phyloP scores from a whole-genome alignment of 1,140 invertebrate species.

The Reticulitermes speratus region DNA sequence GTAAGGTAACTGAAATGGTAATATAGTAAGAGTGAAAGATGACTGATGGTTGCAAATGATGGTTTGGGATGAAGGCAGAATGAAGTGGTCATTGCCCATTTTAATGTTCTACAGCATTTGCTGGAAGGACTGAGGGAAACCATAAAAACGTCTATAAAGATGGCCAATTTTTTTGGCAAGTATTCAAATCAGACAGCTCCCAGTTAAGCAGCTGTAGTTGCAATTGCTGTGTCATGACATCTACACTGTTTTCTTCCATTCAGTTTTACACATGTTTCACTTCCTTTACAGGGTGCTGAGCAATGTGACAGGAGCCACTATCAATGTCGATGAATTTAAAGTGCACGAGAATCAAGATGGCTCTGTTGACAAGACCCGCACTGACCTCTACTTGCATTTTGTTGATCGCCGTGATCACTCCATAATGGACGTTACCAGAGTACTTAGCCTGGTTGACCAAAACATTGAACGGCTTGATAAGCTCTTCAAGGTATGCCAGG shows the following conservation, averaged over 20 bases:
- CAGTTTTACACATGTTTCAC: not conserved
- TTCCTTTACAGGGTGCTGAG: slow-evolving; percentile 62
- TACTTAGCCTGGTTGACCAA: slow-evolving; percentile 81
- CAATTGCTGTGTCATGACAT: no score
- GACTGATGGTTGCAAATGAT: no score
- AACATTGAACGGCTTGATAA: slow-evolving; percentile 87
- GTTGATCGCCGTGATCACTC: slow-evolving; percentile 88
- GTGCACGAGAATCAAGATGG: slow-evolving; percentile 91
- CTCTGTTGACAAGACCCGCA: slow-evolving; percentile 90
- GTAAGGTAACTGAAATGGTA: no score
- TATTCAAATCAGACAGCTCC: no score
- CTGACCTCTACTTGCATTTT: slow-evolving; percentile 90
- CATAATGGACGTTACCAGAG: slow-evolving; percentile 82
- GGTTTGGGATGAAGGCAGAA: no score
- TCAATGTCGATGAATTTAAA: slow-evolving; percentile 91
- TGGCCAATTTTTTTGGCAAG: no score
- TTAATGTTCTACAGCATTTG: no score
- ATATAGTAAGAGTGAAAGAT: no score
- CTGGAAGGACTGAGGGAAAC: no score
- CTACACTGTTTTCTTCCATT: not conserved
- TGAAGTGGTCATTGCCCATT: no score
- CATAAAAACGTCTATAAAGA: no score
- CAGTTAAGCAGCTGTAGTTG: no score
- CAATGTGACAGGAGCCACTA: slow-evolving; percentile 85
- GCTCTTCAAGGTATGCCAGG: slow-evolving; percentile 74